These are phyloP conservation scores for Columba janthina DNA, from an alignment of 2,113 vertebrate genomes.

Conservation along the genomic window DNA sequence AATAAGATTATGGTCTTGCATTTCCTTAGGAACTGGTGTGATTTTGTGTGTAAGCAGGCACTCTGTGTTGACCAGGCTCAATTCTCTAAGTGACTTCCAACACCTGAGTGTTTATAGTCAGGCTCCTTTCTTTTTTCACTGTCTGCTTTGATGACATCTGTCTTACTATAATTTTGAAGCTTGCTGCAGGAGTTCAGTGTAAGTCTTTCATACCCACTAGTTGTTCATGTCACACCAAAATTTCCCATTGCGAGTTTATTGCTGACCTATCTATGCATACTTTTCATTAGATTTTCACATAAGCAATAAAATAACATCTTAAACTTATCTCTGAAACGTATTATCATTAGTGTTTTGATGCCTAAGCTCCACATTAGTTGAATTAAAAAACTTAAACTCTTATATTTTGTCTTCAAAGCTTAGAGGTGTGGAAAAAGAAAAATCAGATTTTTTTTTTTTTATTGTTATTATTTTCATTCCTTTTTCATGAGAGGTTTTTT, in stretches of 20 bases:
- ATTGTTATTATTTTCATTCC: background rate
- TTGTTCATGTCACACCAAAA: background rate
- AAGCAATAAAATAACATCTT: conserved; percentile 45
- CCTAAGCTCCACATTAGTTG: background rate
- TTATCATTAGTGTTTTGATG: background rate
- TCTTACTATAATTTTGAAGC: background rate
- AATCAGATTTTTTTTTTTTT: background rate
- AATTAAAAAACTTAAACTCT: background rate
- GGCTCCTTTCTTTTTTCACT: background rate
- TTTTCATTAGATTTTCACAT: background rate
- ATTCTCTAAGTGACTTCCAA: background rate
- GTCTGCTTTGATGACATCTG: background rate
- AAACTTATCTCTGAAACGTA: background rate
- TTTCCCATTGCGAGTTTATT: background rate
- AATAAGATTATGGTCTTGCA: background rate
- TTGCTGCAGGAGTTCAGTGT: background rate
- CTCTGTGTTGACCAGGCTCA: background rate
- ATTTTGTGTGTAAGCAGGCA: background rate
- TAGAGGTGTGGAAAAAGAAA: background rate
- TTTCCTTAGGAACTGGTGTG: background rate
- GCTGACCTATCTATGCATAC: conserved; percentile 28
- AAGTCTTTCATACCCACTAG: background rate
- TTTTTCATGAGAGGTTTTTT: background rate
- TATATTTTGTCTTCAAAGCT: background rate
- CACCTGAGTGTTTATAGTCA: background rate